Base-by-base conservation (phyloP, 2,113 vertebrate species). In the Ramphastos sulfuratus region DNA sequence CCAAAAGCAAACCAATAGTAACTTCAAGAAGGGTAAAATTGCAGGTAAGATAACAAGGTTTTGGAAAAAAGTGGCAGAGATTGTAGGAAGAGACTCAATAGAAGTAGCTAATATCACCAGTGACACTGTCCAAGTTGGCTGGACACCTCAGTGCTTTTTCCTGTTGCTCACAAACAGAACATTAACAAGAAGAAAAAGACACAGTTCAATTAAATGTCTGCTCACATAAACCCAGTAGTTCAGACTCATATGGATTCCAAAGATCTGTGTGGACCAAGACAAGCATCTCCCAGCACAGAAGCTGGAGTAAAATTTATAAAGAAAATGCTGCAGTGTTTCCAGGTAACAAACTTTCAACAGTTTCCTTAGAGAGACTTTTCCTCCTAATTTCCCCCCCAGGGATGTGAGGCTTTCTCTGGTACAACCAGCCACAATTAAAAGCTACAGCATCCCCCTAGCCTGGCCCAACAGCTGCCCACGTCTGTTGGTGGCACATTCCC, bases 71-170 rank as follows among this genome's bases (percentile, higher is more conserved):
- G 37, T 25, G 9, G 28, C 30, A 44, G 13, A 44, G 17, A 58
- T 5, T 28, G 5, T 0, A 63, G 18, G 55, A 83, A 52, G 12
- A 52, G 75, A 52, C 23, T 37, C 0, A 0, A 64, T 30, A 55
- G 20, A 85, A 72, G 31, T 7, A 58, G 55, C 39, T 16, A 13
- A 23, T 31, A 56, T 4, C 4, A 1, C 4, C n/a, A 86, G 52
- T 0, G 0, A 61, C 15, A 77, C 37, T 52, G 23, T n/a, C 24
- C 2, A 4, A 55, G 37, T 8, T 37, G 33, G 27, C 25, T 58
- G 58, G 12, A 66, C 50, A 78, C 13, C 73, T 58, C 52, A 17
- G 74, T 48, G 44, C 9, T 72, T 72, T 33, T 25, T 23, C 18
- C 2, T 8, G 1, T 8, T 61, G 63, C 61, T 82, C 39, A 66